Evolutionary conservation across 2,113 vertebrate genomes (phyloP).

Genomic region (Paracanthobrama guichenoti): DNA sequence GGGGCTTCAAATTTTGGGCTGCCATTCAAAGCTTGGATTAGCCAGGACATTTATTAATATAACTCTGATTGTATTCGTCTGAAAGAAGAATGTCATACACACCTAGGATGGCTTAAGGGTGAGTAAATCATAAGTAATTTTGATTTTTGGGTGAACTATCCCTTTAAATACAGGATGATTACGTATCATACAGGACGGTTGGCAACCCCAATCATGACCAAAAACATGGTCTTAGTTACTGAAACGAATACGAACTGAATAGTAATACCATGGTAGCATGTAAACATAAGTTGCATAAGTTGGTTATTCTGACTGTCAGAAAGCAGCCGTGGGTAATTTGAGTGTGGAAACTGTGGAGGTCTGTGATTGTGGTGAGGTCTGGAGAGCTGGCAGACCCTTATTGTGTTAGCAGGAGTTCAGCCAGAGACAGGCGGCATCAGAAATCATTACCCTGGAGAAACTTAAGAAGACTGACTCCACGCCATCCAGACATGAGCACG

Average conservation of each 20-base stretch:
- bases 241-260: no score
- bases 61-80: no score
- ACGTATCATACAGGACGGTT: no score
- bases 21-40: no score
- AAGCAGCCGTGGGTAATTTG: not conserved
- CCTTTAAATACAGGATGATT: no score
- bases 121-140: no score
- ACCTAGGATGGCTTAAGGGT: no score
- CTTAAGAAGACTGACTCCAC: not conserved
- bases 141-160: no score
- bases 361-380: not conserved
- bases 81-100: no score
- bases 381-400: slow-evolving; percentile 4
- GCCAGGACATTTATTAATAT: no score
- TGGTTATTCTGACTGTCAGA: not conserved
- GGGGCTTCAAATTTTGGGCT: no score
- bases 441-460: not conserved
- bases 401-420: not conserved
- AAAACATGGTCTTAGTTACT: not conserved
- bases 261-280: not conserved
- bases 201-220: not conserved
- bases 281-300: not conserved
- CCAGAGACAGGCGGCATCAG: not conserved
- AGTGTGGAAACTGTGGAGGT: not conserved
- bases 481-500: not conserved